Conservation (phyloP, 2,797 vertebrate genomes). For the Emys orbicularis region DNA sequence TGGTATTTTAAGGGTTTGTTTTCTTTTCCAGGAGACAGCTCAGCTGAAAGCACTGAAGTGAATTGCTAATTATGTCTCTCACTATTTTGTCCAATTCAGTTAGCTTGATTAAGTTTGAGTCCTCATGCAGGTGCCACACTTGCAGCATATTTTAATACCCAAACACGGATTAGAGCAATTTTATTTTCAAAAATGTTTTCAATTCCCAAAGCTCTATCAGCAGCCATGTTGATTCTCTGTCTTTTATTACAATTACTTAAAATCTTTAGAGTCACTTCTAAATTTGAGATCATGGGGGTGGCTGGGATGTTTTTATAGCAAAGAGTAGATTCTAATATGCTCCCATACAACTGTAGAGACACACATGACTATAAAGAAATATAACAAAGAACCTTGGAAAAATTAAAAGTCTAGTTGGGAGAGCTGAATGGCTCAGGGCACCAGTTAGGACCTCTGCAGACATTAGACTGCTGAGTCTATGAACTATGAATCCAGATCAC, state of each 20-base stretch:
- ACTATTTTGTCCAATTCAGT: constrained; percentile 66
- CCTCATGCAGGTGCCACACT: constrained; percentile 57
- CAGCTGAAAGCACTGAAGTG: constrained; percentile 38
- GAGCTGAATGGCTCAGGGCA: not conserved
- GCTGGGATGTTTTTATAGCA: not conserved
- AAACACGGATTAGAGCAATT: constrained; percentile 56
- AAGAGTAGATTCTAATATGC: not conserved
- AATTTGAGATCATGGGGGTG: not conserved
- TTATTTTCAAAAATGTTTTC: constrained; percentile 40
- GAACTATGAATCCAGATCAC: not conserved
- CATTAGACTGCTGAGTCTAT: not conserved
- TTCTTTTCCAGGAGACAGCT: constrained; percentile 68
- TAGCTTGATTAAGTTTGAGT: constrained; percentile 66
- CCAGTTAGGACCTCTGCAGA: accelerated
- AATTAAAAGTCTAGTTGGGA: not conserved
- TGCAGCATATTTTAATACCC: constrained; percentile 39
- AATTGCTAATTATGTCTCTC: constrained; percentile 74
- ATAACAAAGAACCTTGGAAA: not conserved
- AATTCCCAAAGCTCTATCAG: not conserved
- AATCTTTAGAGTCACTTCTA: not conserved
- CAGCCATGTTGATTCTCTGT: not conserved
- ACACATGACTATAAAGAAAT: not conserved
- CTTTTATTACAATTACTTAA: not conserved
- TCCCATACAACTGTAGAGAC: not conserved
- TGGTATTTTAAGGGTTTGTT: constrained; percentile 56